Percentiles rank a stretch among this genome's conserved stretches.
phyloP scores from a whole-genome alignment of 2,888 invertebrate species.

The Catonia carolina region DNA sequence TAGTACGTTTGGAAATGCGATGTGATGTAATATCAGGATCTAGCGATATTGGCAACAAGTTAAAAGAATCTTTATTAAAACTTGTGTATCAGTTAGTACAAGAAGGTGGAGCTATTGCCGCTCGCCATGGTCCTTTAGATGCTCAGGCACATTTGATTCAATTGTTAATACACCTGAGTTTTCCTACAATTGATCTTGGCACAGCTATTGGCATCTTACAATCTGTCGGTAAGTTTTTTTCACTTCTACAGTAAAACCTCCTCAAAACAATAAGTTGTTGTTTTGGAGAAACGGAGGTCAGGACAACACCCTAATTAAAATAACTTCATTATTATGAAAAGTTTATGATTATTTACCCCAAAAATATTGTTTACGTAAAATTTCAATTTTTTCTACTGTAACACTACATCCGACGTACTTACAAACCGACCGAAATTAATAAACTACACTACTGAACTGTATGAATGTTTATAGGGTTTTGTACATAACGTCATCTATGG shows the following conservation, averaged over 20 bases:
- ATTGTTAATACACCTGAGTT: constrained; percentile 57
- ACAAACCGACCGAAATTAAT: too few species aligned
- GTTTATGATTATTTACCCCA: too few species aligned
- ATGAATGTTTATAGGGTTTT: too few species aligned
- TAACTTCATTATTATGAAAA: too few species aligned
- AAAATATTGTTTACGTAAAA: too few species aligned
- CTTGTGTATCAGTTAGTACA: constrained; percentile 66
- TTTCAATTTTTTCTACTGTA: too few species aligned
- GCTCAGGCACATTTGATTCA: constrained; percentile 66
- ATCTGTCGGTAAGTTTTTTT: constrained; percentile 59
- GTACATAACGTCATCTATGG: too few species aligned
- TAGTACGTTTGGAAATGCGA: constrained; percentile 60
- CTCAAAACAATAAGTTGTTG: constrained; percentile 31
- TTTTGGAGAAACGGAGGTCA: too few species aligned
- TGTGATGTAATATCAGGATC: constrained; percentile 53
- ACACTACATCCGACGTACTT: too few species aligned
- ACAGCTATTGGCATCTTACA: constrained; percentile 68
- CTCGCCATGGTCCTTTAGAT: constrained; percentile 62
- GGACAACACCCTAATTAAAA: too few species aligned
- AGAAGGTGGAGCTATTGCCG: constrained; percentile 57
- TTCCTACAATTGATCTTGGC: constrained; percentile 60
- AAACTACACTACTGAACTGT: too few species aligned
- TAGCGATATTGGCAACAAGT: constrained; percentile 46
- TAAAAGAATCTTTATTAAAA: constrained; percentile 61
- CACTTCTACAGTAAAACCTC: too few species aligned